A percentile compares a stretch with the other conserved stretches of the same genome.
Conservation (phyloP, 2,113 vertebrate species). For the Chiloscyllium plagiosum region DNA sequence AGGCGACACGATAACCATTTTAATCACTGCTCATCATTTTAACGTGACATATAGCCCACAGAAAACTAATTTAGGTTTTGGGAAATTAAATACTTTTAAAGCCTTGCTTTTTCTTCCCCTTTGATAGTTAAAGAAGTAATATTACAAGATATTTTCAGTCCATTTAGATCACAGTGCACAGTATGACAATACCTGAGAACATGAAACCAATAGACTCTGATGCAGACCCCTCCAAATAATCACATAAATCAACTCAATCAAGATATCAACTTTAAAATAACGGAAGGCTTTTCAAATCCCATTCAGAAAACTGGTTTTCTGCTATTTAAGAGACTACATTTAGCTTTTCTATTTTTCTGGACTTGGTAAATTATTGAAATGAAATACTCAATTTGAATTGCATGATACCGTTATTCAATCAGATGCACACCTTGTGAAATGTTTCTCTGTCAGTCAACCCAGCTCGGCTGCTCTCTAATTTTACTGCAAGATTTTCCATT, state of each 20-base stretch:
- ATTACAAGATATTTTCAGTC: neutral
- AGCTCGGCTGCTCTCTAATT: neutral
- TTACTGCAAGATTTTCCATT: neutral
- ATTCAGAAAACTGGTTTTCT: neutral
- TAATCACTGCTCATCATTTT: neutral
- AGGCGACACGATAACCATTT: neutral
- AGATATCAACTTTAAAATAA: neutral
- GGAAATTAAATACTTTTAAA: neutral
- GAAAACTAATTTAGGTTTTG: neutral
- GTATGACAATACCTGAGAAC: constrained; percentile 8
- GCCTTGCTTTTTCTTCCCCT: neutral
- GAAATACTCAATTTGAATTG: neutral
- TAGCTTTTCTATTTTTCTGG: neutral
- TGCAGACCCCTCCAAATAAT: neutral
- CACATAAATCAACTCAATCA: neutral
- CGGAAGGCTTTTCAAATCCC: neutral
- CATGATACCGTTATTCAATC: neutral
- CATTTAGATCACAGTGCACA: neutral
- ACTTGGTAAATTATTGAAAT: neutral
- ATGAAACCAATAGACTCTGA: neutral
- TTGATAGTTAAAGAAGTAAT: neutral
- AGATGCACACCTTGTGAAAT: neutral
- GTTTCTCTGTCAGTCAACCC: neutral
- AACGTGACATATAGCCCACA: neutral
- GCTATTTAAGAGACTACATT: neutral